These are phyloP conservation scores for Drosophila putrida DNA, from an alignment of 2,888 invertebrate species.

Conservation along the genomic window DNA sequence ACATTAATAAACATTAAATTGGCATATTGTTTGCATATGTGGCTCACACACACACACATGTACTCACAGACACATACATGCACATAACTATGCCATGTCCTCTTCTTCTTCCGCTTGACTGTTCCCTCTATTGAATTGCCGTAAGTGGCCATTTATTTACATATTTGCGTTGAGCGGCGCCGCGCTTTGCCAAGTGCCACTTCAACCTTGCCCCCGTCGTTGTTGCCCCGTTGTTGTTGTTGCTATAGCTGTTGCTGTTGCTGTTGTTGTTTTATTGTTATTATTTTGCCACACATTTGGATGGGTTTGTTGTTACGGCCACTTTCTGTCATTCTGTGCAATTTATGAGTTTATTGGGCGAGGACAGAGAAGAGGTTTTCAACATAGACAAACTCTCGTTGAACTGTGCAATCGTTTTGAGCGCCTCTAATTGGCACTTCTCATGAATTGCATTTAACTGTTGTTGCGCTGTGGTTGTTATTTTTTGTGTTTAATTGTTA, in stretches of 20 bases:
- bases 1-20: slow-evolving; percentile 74
- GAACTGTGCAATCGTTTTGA: slow-evolving; percentile 26
- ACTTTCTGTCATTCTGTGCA: slow-evolving; percentile 71
- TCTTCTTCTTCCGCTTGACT: slow-evolving; percentile 16
- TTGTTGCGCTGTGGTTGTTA: slow-evolving; percentile 15
- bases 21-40: slow-evolving; percentile 67
- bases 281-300: slow-evolving; percentile 62
- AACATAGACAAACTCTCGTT: slow-evolving; percentile 16
- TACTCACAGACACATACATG: not conserved
- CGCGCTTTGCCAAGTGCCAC: slow-evolving; percentile 66
- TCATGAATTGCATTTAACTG: slow-evolving; percentile 34
- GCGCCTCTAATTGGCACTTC: slow-evolving; percentile 71
- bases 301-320: slow-evolving; percentile 46
- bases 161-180: slow-evolving; percentile 74
- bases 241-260: not conserved
- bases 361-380: not conserved
- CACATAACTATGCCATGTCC: slow-evolving; percentile 4
- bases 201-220: slow-evolving; percentile 56
- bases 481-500: slow-evolving; percentile 34
- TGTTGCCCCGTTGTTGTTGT: slow-evolving; percentile 7
- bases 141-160: slow-evolving; percentile 81
- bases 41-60: slow-evolving; percentile 20
- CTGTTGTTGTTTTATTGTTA: slow-evolving; percentile 72
- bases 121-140: slow-evolving; percentile 67
- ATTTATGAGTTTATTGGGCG: slow-evolving; percentile 76